These are phyloP conservation scores for Muntiacus reevesi DNA, from an alignment of 2,113 vertebrate genomes.

Conservation along the genomic window DNA sequence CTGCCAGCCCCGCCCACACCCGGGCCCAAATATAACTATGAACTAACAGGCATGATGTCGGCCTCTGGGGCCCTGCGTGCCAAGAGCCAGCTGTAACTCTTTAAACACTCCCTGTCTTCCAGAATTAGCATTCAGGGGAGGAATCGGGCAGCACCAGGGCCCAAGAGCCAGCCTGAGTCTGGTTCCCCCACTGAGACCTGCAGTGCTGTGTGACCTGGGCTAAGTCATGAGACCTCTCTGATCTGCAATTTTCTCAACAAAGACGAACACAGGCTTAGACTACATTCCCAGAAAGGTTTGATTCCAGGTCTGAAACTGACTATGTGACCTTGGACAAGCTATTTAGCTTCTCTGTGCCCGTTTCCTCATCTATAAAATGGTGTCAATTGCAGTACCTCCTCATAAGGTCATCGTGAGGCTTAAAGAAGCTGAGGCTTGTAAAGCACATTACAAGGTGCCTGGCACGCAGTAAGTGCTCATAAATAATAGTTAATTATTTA, in stretches of 20 bases:
- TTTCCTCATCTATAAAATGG: background rate
- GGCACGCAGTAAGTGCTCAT: background rate
- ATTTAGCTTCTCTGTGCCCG: background rate
- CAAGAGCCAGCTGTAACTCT: background rate
- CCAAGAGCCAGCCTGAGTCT: background rate
- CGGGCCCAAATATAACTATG: slow-evolving; percentile 50
- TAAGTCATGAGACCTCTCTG: background rate
- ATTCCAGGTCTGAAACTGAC: background rate
- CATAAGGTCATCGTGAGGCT: background rate
- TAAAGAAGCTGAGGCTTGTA: background rate
- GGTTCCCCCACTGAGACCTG: background rate
- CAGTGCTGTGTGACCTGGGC: background rate
- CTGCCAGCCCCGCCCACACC: background rate
- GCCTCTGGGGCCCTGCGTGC: background rate
- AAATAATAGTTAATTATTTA: background rate
- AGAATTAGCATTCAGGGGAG: background rate
- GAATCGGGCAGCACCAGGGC: background rate
- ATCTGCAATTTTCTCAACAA: background rate
- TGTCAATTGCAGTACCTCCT: background rate
- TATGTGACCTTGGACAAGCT: background rate
- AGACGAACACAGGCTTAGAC: background rate
- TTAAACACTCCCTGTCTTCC: background rate
- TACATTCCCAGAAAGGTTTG: background rate
- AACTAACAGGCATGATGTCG: slow-evolving; percentile 3
- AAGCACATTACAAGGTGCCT: background rate